Evolutionary conservation across 1,140 invertebrate species (phyloP).

Genomic region (Hylaeus anthracinus): DNA sequence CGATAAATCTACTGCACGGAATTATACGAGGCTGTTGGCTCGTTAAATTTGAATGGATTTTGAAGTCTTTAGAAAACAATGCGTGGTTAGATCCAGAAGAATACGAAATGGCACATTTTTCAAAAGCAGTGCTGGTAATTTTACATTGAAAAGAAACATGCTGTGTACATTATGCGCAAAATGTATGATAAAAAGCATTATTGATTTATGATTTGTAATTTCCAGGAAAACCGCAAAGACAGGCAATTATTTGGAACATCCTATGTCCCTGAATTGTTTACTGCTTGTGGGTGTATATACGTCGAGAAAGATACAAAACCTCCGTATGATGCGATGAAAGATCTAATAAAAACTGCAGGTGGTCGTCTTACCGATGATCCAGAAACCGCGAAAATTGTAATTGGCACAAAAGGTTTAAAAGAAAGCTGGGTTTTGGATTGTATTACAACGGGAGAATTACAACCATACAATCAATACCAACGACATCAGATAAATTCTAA

Average conservation of each 20-base stretch:
- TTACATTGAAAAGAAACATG: not conserved
- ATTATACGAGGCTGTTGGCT: constrained; percentile 80
- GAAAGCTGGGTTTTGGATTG: constrained; percentile 78
- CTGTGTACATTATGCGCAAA: not conserved
- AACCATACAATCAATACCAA: constrained; percentile 65
- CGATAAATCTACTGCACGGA: constrained; percentile 78
- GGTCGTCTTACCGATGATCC: constrained; percentile 71
- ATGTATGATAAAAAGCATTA: not conserved
- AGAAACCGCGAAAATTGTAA: constrained; percentile 68
- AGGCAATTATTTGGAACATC: constrained; percentile 74
- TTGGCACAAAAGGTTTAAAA: constrained; percentile 70
- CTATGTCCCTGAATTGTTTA: constrained; percentile 76
- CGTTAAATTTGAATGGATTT: constrained; percentile 76
- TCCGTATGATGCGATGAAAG: constrained; percentile 68
- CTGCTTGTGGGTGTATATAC: constrained; percentile 73
- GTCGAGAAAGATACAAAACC: constrained; percentile 70
- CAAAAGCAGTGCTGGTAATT: constrained; percentile 74
- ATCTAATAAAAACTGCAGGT: constrained; percentile 76
- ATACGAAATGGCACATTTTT: constrained; percentile 77
- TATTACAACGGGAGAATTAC: constrained; percentile 75
- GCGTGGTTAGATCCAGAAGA: constrained; percentile 72
- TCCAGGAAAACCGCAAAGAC: constrained; percentile 75
- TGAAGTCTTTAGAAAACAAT: constrained; percentile 71
- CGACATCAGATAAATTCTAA: not conserved
- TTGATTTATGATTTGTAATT: constrained; percentile 26